phyloP scores from a whole-genome alignment of 1,140 invertebrate species.

The Drosophila leontia region DNA sequence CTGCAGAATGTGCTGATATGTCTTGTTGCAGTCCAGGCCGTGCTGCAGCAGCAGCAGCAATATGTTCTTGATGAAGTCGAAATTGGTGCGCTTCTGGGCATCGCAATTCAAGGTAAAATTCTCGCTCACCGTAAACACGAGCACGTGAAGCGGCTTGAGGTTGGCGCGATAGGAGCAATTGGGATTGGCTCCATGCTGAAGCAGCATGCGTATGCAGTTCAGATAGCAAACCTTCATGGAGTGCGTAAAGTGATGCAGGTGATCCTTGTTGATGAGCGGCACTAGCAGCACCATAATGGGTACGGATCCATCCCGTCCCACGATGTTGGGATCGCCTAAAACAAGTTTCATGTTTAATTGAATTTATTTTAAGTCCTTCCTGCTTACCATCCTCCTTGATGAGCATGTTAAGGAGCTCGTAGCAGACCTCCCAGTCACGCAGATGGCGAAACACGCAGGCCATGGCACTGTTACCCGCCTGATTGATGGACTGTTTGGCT shows the following conservation, averaged over 20 bases:
- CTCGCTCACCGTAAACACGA: slow-evolving; percentile 90
- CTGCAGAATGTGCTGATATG: slow-evolving; percentile 89
- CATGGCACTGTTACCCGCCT: slow-evolving; percentile 89
- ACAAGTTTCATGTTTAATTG: not conserved
- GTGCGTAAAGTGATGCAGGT: slow-evolving; percentile 90
- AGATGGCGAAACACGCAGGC: slow-evolving; percentile 90
- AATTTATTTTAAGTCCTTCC: not conserved
- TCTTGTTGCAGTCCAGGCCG: slow-evolving; percentile 89
- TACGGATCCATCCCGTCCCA: slow-evolving; percentile 89
- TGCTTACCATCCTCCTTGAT: slow-evolving; percentile 88
- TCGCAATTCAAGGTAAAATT: slow-evolving; percentile 89
- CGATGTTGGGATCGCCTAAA: slow-evolving; percentile 88
- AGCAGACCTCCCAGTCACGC: slow-evolving; percentile 91
- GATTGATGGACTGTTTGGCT: slow-evolving; percentile 89
- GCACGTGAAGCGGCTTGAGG: slow-evolving; percentile 90
- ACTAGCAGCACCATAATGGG: slow-evolving; percentile 91
- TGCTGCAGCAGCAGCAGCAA: slow-evolving; percentile 89
- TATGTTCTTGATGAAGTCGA: slow-evolving; percentile 89
- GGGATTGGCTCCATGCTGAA: slow-evolving; percentile 90
- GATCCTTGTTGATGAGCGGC: slow-evolving; percentile 91
- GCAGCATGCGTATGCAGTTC: slow-evolving; percentile 89
- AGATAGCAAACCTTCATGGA: slow-evolving; percentile 91
- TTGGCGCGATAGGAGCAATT: slow-evolving; percentile 90
- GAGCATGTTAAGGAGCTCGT: slow-evolving; percentile 90
- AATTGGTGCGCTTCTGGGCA: slow-evolving; percentile 88